Conservation (phyloP, 2,113 vertebrate genomes). For the Actinemys pallida region DNA sequence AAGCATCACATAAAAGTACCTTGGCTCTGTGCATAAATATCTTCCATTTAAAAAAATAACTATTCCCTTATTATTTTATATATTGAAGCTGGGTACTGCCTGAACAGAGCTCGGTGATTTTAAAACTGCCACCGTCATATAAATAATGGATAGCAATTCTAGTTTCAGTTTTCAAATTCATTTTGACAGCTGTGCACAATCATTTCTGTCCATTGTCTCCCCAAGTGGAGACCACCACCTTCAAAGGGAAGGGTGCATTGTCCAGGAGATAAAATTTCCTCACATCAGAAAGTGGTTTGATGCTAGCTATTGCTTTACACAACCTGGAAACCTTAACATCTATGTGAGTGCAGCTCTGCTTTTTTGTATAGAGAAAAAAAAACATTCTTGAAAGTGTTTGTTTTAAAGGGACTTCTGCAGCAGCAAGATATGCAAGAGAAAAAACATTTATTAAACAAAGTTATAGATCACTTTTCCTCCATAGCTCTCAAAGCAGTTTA, state of each 20-base stretch:
- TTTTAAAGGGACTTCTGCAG: neutral
- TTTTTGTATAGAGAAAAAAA: neutral
- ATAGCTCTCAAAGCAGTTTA: neutral
- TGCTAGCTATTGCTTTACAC: neutral
- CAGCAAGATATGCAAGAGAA: neutral
- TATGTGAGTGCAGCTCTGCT: neutral
- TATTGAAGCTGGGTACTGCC: neutral
- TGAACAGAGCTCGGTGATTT: neutral
- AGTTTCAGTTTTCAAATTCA: neutral
- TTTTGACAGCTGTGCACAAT: neutral
- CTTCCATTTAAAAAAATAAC: neutral
- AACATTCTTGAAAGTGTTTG: neutral
- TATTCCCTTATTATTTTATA: neutral
- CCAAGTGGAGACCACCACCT: accelerated
- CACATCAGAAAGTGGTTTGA: neutral
- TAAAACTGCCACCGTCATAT: conserved; percentile 11
- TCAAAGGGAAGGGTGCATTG: neutral
- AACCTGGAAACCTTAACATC: neutral
- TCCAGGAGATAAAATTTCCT: neutral
- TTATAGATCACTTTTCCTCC: neutral
- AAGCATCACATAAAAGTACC: conserved; percentile 25
- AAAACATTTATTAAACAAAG: neutral
- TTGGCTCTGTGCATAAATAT: neutral
- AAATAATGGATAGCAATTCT: neutral
- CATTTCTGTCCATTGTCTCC: neutral